These are phyloP conservation scores for Epirrhoe alternata DNA, from an alignment of 2,888 invertebrate genomes.

Conservation along the genomic window DNA sequence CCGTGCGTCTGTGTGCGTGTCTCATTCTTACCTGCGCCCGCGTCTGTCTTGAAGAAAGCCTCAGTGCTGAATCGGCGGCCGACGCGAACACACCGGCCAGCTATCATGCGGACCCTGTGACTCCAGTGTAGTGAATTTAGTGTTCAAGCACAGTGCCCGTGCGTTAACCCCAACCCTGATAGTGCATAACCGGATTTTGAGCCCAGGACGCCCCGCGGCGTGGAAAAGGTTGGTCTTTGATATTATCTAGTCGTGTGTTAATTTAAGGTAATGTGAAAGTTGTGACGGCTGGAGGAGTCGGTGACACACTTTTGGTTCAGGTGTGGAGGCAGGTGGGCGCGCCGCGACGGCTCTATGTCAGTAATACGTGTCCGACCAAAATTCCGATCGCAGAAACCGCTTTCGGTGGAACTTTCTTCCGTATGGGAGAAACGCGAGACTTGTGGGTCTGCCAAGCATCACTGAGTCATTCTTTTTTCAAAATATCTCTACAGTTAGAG, in stretches of 20 bases:
- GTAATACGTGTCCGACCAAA: slow-evolving; percentile 76
- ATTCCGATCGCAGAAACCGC: slow-evolving; percentile 78
- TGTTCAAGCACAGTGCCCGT: slow-evolving; percentile 79
- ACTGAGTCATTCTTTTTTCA: neutral
- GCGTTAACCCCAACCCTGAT: slow-evolving; percentile 82
- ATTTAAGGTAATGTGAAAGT: slow-evolving; percentile 84
- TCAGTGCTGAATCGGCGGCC: slow-evolving; percentile 82
- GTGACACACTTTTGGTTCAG: slow-evolving; percentile 84
- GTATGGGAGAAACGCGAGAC: slow-evolving; percentile 21
- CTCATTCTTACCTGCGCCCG: slow-evolving; percentile 74
- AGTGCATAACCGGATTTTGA: slow-evolving; percentile 81
- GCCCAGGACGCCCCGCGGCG: slow-evolving; percentile 74
- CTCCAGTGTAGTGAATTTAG: slow-evolving; percentile 79
- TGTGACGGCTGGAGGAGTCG: slow-evolving; percentile 78
- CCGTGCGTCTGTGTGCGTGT: slow-evolving; percentile 60
- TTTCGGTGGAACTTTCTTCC: slow-evolving; percentile 81
- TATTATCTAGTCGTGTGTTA: slow-evolving; percentile 61
- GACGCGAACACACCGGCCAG: slow-evolving; percentile 76
- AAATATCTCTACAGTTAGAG: neutral
- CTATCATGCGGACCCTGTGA: slow-evolving; percentile 77
- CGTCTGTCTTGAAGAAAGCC: slow-evolving; percentile 78
- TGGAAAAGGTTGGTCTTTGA: slow-evolving; percentile 70
- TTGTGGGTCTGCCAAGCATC: neutral
- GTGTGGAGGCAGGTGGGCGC: slow-evolving; percentile 81
- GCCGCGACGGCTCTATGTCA: slow-evolving; percentile 65